Percentiles rank a stretch among this genome's conserved stretches.
These are phyloP conservation scores for Podilymbus podiceps DNA, from an alignment of 2,113 vertebrate genomes.

Conservation along the genomic window DNA sequence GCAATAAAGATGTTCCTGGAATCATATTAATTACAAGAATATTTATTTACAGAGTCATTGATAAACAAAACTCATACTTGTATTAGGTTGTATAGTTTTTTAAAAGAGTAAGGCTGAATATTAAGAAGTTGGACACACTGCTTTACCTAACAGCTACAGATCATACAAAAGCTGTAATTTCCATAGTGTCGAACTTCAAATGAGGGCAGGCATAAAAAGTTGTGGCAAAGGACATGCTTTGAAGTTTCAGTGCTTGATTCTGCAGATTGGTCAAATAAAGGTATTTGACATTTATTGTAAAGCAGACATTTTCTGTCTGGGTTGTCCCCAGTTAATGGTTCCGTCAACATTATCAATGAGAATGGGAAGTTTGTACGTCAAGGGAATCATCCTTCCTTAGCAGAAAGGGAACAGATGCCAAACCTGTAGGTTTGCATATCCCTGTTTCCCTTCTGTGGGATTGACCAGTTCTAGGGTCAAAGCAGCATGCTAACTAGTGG, in stretches of 20 bases:
- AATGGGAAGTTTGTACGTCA: neutral
- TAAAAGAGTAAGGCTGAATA: neutral
- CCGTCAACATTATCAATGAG: neutral
- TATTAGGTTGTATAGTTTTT: neutral
- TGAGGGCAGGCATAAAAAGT: neutral
- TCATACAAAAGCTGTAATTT: neutral
- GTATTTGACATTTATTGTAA: conserved; percentile 31
- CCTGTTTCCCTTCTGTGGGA: neutral
- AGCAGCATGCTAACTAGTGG: neutral
- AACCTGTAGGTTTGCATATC: neutral
- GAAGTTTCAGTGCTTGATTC: conserved; percentile 8
- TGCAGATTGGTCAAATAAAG: conserved; percentile 31
- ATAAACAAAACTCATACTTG: neutral
- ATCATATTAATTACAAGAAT: neutral
- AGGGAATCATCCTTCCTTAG: neutral
- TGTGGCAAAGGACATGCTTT: neutral
- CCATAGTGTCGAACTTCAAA: neutral
- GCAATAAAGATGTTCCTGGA: neutral
- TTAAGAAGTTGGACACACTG: neutral
- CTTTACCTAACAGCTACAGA: neutral
- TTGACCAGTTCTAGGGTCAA: conserved; percentile 2
- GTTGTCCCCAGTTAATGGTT: neutral
- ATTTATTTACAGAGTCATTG: neutral
- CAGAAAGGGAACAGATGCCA: neutral
- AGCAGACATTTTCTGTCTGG: conserved; percentile 1